Evolutionary conservation across 2,113 vertebrate species (phyloP), one percentile per base, ranked within the genome.

Genomic region (Tiliqua scincoides): DNA sequence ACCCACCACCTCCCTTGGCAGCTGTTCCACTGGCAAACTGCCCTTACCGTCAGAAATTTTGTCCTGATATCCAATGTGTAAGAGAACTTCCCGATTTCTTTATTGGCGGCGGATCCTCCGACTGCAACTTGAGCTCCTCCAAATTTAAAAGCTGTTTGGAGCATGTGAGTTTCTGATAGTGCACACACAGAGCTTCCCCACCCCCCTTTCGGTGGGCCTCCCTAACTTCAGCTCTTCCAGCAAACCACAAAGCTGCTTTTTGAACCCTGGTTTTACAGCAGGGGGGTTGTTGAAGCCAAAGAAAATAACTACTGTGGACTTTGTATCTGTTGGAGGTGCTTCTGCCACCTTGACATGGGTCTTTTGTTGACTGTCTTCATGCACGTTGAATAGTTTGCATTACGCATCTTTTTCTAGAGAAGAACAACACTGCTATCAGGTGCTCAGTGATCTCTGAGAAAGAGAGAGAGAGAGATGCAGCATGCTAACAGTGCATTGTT

Each of bases 271-370:
- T 54, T 75, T 52, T 74, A 15, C 4, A 30, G 6, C 18, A 75
- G 17, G 43, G n/a, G n/a, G n/a, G n/a, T n/a, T n/a, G n/a, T n/a
- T n/a, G n/a, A 75, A 75, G 27, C 27, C 48, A 8, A 6, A 27
- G 25, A 74, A 52, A 74, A 40, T 14, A 48, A 54, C 12, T 54
- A 54, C 12, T 54, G 8, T 21, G 7, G 25, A 15, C 6, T 40
- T 14, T 40, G 2, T 10, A 7, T 43, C 25, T 20, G 10, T 25
- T 4, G 20, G 20, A 23, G 20, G 63, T n/a, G 68, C 0, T 0
- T 3, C 63, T 17, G 21, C 48, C 14, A 40, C 37, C 52, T 21
- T 67, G 2, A 59, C 72, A 43, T 82, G 79, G 23, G 11, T 61
- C 15, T 71, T 30, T 40, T 10, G 21, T 78, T 70, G 27, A 30